phyloP scores from a whole-genome alignment of 2,888 invertebrate species.

The Meteorus colon region DNA sequence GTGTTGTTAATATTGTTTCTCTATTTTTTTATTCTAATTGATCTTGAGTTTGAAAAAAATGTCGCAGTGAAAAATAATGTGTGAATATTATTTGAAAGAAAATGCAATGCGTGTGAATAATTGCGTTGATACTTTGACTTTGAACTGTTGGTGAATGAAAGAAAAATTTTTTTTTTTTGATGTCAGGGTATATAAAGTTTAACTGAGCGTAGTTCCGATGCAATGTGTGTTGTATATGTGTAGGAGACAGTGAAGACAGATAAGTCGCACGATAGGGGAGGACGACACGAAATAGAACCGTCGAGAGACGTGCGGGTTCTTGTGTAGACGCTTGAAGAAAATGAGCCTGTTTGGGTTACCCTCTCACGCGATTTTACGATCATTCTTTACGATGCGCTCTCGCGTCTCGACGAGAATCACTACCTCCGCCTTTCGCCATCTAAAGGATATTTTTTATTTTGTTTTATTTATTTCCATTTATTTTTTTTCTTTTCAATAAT shows the following conservation, averaged over 20 bases:
- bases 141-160: conserved; percentile 45
- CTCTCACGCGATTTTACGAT: conserved; percentile 37
- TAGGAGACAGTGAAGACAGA: not conserved
- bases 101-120: conserved; percentile 50
- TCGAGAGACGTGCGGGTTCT: conserved; percentile 9
- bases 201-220: conserved; percentile 52
- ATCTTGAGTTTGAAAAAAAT: not conserved
- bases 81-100: conserved; percentile 30
- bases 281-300: conserved; percentile 21
- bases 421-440: conserved; percentile 21
- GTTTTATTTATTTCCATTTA: not conserved
- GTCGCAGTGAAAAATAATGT: conserved; percentile 16
- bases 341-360: conserved; percentile 26
- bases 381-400: conserved; percentile 40
- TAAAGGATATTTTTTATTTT: not conserved
- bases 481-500: conserved; percentile 1
- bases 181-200: conserved; percentile 39
- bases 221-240: not conserved
- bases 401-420: conserved; percentile 8
- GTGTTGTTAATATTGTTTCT: not conserved
- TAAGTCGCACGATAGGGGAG: not conserved
- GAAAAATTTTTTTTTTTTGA: conserved; percentile 16
- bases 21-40: not conserved
- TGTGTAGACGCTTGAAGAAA: conserved; percentile 28
- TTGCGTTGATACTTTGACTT: conserved; percentile 52